Conservation (phyloP, 2,888 invertebrate genomes). For the Dysmachus trigonus region DNA sequence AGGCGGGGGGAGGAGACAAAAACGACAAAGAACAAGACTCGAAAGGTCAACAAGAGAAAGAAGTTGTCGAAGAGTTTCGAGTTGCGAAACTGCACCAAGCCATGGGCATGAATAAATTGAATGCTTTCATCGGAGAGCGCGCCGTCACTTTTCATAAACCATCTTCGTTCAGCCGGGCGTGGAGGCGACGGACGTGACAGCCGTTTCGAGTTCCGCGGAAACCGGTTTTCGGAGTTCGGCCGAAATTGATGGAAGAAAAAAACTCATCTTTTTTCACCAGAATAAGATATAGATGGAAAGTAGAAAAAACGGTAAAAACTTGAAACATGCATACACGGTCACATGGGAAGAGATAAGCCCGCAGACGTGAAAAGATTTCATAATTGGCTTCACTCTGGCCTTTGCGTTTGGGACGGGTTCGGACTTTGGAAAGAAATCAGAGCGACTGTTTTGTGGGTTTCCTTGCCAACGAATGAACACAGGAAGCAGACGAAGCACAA, state of each 20-base stretch:
- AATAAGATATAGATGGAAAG: not conserved
- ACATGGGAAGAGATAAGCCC: not conserved
- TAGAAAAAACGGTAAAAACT: slow-evolving; percentile 27
- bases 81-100: not conserved
- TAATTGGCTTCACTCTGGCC: not conserved
- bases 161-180: not conserved
- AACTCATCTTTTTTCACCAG: not conserved
- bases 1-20: not conserved
- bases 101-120: slow-evolving; percentile 11
- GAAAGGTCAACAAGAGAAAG: not conserved
- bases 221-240: not conserved
- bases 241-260: slow-evolving; percentile 16
- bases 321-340: not conserved
- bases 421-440: not conserved
- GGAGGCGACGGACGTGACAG: not conserved
- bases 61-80: not conserved
- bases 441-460: not conserved
- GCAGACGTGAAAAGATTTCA: not conserved
- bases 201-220: not conserved
- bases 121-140: not conserved
- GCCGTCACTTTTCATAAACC: not conserved
- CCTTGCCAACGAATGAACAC: not conserved
- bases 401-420: not conserved
- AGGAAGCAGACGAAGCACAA: not conserved
- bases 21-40: slow-evolving; percentile 1